phyloP scores from a whole-genome alignment of 2,797 vertebrate genomes.

The Pantherophis alleghaniensis region DNA sequence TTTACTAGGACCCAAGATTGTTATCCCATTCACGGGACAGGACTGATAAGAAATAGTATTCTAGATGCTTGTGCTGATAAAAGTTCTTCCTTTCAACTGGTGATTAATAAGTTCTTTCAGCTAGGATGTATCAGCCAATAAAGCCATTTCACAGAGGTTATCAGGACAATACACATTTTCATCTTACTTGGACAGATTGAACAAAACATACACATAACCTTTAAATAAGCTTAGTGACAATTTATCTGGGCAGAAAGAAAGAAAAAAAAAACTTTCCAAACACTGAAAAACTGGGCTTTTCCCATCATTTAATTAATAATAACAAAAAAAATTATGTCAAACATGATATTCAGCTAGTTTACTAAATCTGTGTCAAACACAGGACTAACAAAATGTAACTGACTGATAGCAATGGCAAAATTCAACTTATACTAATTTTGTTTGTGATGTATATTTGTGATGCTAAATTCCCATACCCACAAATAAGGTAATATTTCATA shows the following conservation, averaged over 20 bases:
- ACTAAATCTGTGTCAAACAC: background rate
- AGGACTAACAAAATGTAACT: background rate
- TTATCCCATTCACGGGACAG: conserved; percentile 73
- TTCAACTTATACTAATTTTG: background rate
- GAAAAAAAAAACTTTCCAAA: background rate
- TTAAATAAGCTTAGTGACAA: background rate
- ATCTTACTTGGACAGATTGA: conserved; percentile 67
- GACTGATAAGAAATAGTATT: conserved; percentile 77
- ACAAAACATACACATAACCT: conserved; percentile 57
- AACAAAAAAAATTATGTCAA: background rate
- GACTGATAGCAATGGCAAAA: background rate
- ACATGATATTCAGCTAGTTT: background rate
- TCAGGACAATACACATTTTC: conserved; percentile 73
- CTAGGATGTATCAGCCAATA: conserved; percentile 61
- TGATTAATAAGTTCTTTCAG: conserved; percentile 81
- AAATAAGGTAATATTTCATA: background rate
- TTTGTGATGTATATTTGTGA: background rate
- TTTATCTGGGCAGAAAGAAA: background rate
- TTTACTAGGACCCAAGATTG: conserved; percentile 77
- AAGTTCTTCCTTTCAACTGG: conserved; percentile 60
- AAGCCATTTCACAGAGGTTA: conserved; percentile 74
- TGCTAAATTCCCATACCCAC: background rate
- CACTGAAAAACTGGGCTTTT: background rate
- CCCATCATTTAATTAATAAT: background rate
- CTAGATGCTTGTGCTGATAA: conserved; percentile 74